Evolutionary conservation across 1,140 invertebrate genomes (phyloP).

Genomic region (Solenopsis invicta): DNA sequence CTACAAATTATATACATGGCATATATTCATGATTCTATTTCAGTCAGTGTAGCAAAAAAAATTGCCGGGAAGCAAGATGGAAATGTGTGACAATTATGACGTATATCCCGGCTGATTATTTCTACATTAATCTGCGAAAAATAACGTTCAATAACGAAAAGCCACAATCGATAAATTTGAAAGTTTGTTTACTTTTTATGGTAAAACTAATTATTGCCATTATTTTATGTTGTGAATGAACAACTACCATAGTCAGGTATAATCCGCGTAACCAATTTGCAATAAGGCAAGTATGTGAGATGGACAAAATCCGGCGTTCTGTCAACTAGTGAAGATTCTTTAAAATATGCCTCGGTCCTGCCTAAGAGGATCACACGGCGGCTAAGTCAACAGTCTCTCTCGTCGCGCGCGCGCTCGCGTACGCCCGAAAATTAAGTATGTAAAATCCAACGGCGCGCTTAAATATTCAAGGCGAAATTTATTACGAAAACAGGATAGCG

Average conservation of each 20-base stretch:
- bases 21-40: background rate
- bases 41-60: background rate
- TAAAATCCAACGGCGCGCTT: constrained; percentile 71
- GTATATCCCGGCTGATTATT: background rate
- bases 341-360: constrained; percentile 9
- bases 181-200: background rate
- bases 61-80: background rate
- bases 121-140: background rate
- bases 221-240: background rate
- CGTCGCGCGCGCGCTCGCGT: constrained; percentile 43
- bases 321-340: constrained; percentile 22
- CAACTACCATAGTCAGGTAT: background rate
- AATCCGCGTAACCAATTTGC: constrained; percentile 2
- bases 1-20: background rate
- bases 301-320: background rate
- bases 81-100: background rate
- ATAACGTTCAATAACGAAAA: background rate
- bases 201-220: background rate
- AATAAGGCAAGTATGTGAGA: background rate
- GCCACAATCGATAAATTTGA: background rate
- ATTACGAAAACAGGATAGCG: constrained; percentile 73
- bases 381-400: constrained; percentile 74
- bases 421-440: constrained; percentile 78
- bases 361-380: constrained; percentile 73
- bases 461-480: constrained; percentile 75